A percentile compares a stretch with the other conserved stretches of the same genome.
Evolutionary conservation across 1,140 invertebrate species (phyloP).

Genomic region (Rhysida immarginata): DNA sequence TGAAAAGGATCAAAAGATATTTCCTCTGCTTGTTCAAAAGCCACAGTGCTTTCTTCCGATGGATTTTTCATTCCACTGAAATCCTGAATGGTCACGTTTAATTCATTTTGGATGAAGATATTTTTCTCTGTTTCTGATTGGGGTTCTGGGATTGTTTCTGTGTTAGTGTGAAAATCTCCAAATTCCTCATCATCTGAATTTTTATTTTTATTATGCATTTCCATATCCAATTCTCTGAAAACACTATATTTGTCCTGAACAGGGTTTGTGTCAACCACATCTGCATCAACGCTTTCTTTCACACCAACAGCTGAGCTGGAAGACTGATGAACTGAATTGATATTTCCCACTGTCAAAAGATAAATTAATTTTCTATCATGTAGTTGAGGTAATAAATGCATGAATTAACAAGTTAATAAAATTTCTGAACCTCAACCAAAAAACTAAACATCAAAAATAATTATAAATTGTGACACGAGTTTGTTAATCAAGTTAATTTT

Average conservation of each 20-base stretch:
- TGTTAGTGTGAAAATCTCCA: not conserved
- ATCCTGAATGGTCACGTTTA: not conserved
- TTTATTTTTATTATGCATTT: not conserved
- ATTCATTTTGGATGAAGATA: not conserved
- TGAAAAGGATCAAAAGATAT: too few species aligned
- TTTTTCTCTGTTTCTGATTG: too few species aligned
- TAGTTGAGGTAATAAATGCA: too few species aligned
- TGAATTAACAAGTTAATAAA: too few species aligned
- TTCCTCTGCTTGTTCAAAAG: too few species aligned
- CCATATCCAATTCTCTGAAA: not conserved
- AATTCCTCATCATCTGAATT: not conserved
- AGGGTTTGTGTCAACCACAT: not conserved
- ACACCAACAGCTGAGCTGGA: not conserved
- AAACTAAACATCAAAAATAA: too few species aligned
- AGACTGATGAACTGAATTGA: not conserved
- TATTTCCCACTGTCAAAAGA: not conserved
- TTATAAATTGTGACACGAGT: too few species aligned
- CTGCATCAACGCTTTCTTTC: not conserved
- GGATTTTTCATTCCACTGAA: not conserved
- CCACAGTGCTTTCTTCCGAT: not conserved
- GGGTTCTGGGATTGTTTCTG: not conserved
- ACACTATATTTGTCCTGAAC: not conserved
- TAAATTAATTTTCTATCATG: not conserved
- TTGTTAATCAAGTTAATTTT: too few species aligned
- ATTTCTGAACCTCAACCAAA: too few species aligned